Conservation (phyloP, 2,113 vertebrate species). For the Triplophysa dalaica region DNA sequence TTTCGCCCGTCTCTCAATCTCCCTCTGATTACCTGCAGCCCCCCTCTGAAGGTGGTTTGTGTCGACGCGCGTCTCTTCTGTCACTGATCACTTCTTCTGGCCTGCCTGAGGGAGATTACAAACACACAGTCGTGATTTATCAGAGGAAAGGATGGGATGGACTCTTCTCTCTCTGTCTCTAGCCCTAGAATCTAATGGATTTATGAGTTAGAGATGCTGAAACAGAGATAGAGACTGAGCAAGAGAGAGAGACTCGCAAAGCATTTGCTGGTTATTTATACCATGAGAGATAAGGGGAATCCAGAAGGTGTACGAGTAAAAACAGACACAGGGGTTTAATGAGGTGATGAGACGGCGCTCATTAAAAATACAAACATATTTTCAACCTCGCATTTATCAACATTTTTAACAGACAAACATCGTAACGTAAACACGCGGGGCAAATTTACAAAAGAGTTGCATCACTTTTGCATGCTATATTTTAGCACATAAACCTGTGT, state of each 20-base stretch:
- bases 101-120: conserved; percentile 68
- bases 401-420: background rate
- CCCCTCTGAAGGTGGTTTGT: conserved; percentile 68
- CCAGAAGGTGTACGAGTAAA: background rate
- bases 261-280: conserved; percentile 39
- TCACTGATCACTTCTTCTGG: conserved; percentile 70
- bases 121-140: conserved; percentile 68
- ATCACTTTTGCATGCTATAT: too few relatives aligned
- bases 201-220: conserved; percentile 50
- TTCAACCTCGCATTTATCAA: background rate
- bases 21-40: conserved; percentile 68
- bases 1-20: conserved; percentile 67
- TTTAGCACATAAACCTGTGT: too few relatives aligned
- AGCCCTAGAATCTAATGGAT: conserved; percentile 50
- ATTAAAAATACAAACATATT: background rate
- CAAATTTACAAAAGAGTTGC: background rate
- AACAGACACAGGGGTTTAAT: background rate
- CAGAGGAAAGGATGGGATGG: conserved; percentile 64
- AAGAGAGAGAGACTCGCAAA: conserved; percentile 25
- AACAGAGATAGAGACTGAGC: conserved; percentile 38
- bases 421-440: background rate
- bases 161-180: conserved; percentile 51
- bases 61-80: conserved; percentile 68
- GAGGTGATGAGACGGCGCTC: background rate
- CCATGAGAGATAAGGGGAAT: background rate